These are phyloP conservation scores for Phrixothrix hirtus DNA, from an alignment of 2,888 invertebrate species.

Conservation along the genomic window DNA sequence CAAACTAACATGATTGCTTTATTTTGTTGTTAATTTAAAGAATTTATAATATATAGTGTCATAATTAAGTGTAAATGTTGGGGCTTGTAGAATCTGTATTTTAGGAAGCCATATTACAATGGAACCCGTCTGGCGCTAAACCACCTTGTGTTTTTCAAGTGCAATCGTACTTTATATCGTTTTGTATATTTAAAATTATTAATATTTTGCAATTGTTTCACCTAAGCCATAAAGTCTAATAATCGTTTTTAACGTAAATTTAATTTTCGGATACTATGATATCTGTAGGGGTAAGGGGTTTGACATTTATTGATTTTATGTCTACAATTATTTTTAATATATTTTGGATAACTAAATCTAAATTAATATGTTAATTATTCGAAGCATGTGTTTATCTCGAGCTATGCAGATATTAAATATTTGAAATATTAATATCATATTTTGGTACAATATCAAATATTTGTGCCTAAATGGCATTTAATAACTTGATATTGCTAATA, in stretches of 20 bases:
- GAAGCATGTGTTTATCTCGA: too few relatives aligned
- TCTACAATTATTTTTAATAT: conserved; percentile 11
- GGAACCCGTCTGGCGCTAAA: conserved; percentile 41
- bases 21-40: conserved; percentile 36
- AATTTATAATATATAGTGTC: conserved; percentile 7
- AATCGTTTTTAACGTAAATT: background rate
- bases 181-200: too few relatives aligned
- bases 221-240: background rate
- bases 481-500: too few relatives aligned
- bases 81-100: conserved; percentile 24
- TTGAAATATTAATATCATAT: too few relatives aligned
- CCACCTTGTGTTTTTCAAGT: conserved; percentile 25
- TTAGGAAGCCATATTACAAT: conserved; percentile 46
- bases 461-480: too few relatives aligned
- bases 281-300: conserved; percentile 22
- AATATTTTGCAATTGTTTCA: background rate
- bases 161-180: conserved; percentile 3
- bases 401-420: too few relatives aligned
- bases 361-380: too few relatives aligned
- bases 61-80: conserved; percentile 12
- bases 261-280: background rate
- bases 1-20: conserved; percentile 44
- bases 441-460: too few relatives aligned
- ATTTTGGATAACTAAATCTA: conserved; percentile 1
- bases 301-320: conserved; percentile 26